A percentile compares a stretch with the other conserved stretches of the same genome.
Evolutionary conservation across 2,113 vertebrate species (phyloP).

Genomic region (Cololabis saira): DNA sequence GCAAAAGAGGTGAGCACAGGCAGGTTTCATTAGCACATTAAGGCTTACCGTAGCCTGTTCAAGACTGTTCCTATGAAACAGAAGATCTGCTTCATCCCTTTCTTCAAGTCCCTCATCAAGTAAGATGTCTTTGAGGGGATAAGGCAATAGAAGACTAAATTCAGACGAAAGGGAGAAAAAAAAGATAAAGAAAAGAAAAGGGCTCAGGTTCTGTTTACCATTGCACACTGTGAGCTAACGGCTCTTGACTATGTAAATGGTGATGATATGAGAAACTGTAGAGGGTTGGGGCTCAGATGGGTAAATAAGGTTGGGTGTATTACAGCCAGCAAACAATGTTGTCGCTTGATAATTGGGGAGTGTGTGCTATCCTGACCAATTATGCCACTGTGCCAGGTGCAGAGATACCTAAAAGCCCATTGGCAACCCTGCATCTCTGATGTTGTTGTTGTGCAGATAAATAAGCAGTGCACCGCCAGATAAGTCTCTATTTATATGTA

Average conservation of each 20-base stretch:
- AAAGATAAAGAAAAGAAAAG: slow-evolving; percentile 69
- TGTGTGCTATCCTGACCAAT: slow-evolving; percentile 79
- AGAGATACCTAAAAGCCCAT: slow-evolving; percentile 82
- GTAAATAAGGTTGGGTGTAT: slow-evolving; percentile 78
- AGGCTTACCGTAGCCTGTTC: too few relatives aligned
- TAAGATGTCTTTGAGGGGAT: slow-evolving; percentile 52
- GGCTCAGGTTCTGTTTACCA: slow-evolving; percentile 77
- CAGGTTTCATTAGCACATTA: too few relatives aligned
- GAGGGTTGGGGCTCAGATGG: slow-evolving; percentile 83
- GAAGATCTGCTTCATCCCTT: too few relatives aligned
- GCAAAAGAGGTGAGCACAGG: too few relatives aligned
- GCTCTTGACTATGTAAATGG: slow-evolving; percentile 87
- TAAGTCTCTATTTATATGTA: slow-evolving; percentile 71
- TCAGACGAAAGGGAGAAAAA: slow-evolving; percentile 69
- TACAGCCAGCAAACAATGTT: slow-evolving; percentile 75
- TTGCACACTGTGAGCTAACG: slow-evolving; percentile 82
- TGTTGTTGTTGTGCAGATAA: slow-evolving; percentile 82
- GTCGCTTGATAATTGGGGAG: slow-evolving; percentile 73
- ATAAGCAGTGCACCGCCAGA: slow-evolving; percentile 80
- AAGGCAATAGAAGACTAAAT: slow-evolving; percentile 71
- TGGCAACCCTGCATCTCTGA: slow-evolving; percentile 82
- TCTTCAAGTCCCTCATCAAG: slow-evolving; percentile 9
- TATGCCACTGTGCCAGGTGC: slow-evolving; percentile 85
- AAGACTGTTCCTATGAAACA: too few relatives aligned
- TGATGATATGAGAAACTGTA: slow-evolving; percentile 81